Evolutionary conservation across 2,888 invertebrate genomes (phyloP).

Genomic region (Eilema griseolum): DNA sequence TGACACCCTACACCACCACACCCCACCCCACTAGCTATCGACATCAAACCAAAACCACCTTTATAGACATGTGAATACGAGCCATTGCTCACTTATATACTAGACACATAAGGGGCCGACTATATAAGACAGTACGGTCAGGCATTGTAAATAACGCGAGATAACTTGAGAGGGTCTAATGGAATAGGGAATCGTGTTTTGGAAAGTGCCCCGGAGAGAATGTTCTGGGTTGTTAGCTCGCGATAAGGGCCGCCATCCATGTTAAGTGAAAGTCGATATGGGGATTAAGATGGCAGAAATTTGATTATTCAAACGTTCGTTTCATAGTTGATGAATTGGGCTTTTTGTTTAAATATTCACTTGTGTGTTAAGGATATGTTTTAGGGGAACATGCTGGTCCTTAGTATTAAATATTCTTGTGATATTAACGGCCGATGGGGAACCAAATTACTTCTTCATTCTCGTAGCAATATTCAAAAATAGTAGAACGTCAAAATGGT

Average conservation of each 20-base stretch:
- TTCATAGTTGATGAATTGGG: conserved; percentile 62
- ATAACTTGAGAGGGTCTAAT: conserved; percentile 86
- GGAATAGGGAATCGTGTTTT: conserved; percentile 85
- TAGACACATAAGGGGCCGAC: conserved; percentile 78
- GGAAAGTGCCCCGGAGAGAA: conserved; percentile 83
- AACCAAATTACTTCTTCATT: background rate
- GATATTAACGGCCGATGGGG: background rate
- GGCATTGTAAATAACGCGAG: conserved; percentile 86
- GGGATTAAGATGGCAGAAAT: conserved; percentile 74
- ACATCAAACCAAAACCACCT: conserved; percentile 65
- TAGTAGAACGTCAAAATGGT: too few relatives aligned
- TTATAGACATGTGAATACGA: conserved; percentile 66
- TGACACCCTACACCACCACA: conserved; percentile 72
- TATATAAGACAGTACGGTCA: conserved; percentile 86
- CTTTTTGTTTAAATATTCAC: conserved; percentile 24
- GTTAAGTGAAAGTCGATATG: conserved; percentile 83
- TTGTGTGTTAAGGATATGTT: background rate
- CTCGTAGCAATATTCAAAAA: background rate
- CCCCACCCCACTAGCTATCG: conserved; percentile 54
- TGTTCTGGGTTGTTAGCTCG: conserved; percentile 78
- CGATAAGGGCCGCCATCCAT: conserved; percentile 67
- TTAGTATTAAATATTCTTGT: background rate
- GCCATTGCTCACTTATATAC: conserved; percentile 78
- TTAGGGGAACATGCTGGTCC: background rate
- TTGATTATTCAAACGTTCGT: conserved; percentile 76